Percentiles rank a stretch among this genome's conserved stretches.
Evolutionary conservation across 64 coral and sea anemone species (phyloP).

Genomic region (Catalaphyllia jardinei): DNA sequence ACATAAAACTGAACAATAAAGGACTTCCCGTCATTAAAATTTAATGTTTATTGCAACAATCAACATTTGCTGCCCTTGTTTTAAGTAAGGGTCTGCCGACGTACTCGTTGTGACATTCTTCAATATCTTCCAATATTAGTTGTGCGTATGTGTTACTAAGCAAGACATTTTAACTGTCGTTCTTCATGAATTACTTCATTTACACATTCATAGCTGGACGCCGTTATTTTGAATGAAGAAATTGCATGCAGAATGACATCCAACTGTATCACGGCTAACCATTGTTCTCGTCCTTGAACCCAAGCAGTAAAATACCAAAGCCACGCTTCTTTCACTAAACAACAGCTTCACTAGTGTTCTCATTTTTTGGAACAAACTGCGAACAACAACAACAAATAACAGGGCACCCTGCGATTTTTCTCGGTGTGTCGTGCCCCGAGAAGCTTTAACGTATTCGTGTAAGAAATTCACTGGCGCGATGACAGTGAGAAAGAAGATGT

Average conservation of each 20-base stretch:
- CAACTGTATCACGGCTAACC: neutral
- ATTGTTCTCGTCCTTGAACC: slow-evolving; percentile 27
- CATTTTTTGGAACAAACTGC: neutral
- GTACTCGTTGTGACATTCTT: neutral
- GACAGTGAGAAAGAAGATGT: neutral
- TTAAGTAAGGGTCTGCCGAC: neutral
- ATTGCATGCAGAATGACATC: neutral
- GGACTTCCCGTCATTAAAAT: neutral
- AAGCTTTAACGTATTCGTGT: neutral
- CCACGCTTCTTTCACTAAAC: slow-evolving; percentile 2
- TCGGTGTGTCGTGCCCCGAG: neutral
- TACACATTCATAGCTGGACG: too few relatives aligned
- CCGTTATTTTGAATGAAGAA: neutral
- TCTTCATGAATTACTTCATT: neutral
- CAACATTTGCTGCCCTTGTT: neutral
- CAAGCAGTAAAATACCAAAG: neutral
- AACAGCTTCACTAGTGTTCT: neutral
- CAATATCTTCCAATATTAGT: neutral
- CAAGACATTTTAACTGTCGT: neutral
- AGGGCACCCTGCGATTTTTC: neutral
- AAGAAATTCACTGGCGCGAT: neutral
- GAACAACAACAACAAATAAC: neutral
- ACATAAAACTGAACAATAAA: neutral
- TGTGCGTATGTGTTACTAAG: neutral
- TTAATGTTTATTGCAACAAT: neutral